These are phyloP conservation scores for Lophura nycthemera DNA, from an alignment of 2,113 vertebrate genomes.

Conservation along the genomic window DNA sequence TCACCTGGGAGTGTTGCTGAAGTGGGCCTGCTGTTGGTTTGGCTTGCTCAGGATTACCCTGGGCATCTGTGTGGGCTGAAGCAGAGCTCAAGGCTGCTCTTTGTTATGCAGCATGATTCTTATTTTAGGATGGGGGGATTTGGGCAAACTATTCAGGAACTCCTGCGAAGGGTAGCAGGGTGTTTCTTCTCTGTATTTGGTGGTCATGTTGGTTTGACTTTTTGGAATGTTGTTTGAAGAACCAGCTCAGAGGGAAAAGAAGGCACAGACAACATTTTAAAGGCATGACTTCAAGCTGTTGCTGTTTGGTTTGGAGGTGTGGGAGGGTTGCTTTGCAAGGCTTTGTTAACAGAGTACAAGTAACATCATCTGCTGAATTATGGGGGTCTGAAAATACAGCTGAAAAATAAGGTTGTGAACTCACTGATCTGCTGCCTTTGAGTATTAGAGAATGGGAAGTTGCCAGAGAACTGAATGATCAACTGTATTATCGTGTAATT, in stretches of 20 bases:
- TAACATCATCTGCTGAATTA: neutral
- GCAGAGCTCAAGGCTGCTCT: neutral
- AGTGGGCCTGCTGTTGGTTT: neutral
- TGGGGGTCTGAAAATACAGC: neutral
- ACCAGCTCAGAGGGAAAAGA: neutral
- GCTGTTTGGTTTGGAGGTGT: neutral
- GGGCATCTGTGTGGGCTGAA: accelerated
- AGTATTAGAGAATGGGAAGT: neutral
- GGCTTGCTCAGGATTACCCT: neutral
- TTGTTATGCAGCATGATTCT: accelerated
- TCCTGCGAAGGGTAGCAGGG: neutral
- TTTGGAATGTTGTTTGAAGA: neutral
- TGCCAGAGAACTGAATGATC: neutral
- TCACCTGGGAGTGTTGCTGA: neutral
- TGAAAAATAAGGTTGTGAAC: conserved; percentile 17
- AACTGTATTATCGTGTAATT: neutral
- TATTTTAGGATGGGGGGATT: neutral
- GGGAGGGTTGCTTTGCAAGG: conserved; percentile 27
- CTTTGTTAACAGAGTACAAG: neutral
- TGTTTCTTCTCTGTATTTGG: neutral
- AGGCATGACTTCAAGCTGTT: neutral
- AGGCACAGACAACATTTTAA: neutral
- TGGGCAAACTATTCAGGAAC: neutral
- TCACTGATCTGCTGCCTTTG: neutral
- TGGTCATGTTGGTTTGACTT: neutral